A percentile compares a stretch with the other conserved stretches of the same genome.
Conservation (phyloP, 2,888 invertebrate species). For the Troides aeacus region DNA sequence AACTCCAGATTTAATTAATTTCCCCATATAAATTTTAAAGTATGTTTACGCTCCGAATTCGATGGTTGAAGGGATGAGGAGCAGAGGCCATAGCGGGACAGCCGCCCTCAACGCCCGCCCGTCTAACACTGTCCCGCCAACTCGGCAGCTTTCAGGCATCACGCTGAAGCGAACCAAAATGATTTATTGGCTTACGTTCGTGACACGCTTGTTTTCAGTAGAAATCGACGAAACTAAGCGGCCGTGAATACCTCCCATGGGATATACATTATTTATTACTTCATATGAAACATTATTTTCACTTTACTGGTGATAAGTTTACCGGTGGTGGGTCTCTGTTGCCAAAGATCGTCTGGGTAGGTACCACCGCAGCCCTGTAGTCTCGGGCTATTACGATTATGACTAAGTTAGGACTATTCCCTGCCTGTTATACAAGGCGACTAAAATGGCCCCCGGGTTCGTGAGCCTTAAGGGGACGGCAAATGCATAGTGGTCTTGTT, state of each 20-base stretch:
- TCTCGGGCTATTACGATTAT: too few relatives aligned
- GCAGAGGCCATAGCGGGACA: slow-evolving; percentile 32
- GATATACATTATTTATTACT: slow-evolving; percentile 40
- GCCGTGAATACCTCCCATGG: slow-evolving; percentile 51
- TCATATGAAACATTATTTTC: not conserved
- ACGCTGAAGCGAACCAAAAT: slow-evolving; percentile 51
- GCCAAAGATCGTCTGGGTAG: too few relatives aligned
- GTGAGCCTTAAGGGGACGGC: too few relatives aligned
- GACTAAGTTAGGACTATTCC: too few relatives aligned
- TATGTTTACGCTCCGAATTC: slow-evolving; percentile 8
- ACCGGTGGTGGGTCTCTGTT: too few relatives aligned
- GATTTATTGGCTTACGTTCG: slow-evolving; percentile 65
- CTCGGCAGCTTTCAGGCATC: slow-evolving; percentile 38
- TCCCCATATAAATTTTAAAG: not conserved
- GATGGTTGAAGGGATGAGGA: slow-evolving; percentile 13
- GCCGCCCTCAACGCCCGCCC: slow-evolving; percentile 57
- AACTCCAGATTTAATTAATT: too few relatives aligned
- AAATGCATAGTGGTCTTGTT: too few relatives aligned
- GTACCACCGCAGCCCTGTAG: too few relatives aligned
- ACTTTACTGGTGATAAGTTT: too few relatives aligned
- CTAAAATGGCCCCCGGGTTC: too few relatives aligned
- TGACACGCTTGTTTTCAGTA: slow-evolving; percentile 57
- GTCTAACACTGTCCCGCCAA: slow-evolving; percentile 55
- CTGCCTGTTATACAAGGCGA: too few relatives aligned
- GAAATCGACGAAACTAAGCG: slow-evolving; percentile 52